phyloP scores from a whole-genome alignment of 2,888 invertebrate genomes.

The Keiferia lycopersicella region DNA sequence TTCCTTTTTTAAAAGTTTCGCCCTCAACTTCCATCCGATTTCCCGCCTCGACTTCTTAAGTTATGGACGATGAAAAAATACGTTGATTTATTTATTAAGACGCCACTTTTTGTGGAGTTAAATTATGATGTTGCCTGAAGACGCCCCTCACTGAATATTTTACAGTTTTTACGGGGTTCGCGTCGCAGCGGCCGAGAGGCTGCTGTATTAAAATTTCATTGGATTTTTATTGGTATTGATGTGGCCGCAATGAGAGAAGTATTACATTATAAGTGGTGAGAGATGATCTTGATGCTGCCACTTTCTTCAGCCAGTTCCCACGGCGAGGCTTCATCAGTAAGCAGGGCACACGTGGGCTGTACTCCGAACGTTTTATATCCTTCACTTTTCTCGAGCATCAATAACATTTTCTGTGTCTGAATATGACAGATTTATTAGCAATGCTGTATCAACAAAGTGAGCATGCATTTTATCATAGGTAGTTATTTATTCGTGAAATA shows the following conservation, averaged over 20 bases:
- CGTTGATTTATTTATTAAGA: conserved; percentile 74
- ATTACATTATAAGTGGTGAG: conserved; percentile 19
- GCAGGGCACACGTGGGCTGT: conserved; percentile 28
- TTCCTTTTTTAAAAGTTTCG: conserved; percentile 80
- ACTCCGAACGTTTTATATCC: conserved; percentile 1
- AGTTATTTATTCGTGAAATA: too few relatives aligned
- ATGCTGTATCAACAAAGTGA: too few relatives aligned
- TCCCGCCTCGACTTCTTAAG: conserved; percentile 75
- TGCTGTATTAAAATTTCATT: conserved; percentile 53
- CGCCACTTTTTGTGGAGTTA: conserved; percentile 67
- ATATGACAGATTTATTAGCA: conserved; percentile 9
- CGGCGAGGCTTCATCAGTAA: conserved; percentile 30
- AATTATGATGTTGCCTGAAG: conserved; percentile 73
- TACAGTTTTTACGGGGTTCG: conserved; percentile 52
- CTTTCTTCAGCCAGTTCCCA: conserved; percentile 34
- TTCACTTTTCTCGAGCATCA: conserved; percentile 13
- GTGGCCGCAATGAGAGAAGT: conserved; percentile 43
- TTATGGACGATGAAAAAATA: conserved; percentile 75
- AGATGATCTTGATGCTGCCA: conserved; percentile 29
- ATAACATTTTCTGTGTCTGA: conserved; percentile 14
- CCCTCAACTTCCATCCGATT: conserved; percentile 79
- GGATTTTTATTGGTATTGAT: conserved; percentile 50
- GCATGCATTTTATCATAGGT: too few relatives aligned
- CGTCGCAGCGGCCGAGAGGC: conserved; percentile 33
- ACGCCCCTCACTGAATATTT: conserved; percentile 50